Evolutionary conservation across 1,140 invertebrate genomes (phyloP).

Genomic region (Lanistes nyassanus): DNA sequence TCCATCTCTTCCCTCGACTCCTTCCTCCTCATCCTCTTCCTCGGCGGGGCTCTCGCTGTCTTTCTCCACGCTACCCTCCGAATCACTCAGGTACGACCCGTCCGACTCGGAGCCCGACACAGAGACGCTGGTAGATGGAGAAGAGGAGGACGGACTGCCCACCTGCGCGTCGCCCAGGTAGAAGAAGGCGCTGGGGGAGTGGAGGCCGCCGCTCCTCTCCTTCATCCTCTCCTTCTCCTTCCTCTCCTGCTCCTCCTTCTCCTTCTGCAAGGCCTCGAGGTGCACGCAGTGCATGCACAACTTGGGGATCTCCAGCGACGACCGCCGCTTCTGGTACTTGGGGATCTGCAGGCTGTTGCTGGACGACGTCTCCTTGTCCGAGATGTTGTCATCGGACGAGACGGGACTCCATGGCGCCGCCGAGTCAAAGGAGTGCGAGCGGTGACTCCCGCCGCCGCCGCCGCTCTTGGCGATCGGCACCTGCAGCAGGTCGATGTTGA

Average conservation of each 20-base stretch:
- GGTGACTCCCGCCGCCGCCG: constrained; percentile 29
- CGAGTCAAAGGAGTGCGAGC: constrained; percentile 45
- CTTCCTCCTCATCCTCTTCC: constrained; percentile 30
- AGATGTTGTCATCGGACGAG: constrained; percentile 51
- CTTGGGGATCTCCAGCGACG: constrained; percentile 59
- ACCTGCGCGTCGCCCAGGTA: constrained; percentile 33
- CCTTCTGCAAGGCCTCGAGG: constrained; percentile 66
- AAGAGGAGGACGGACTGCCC: background rate
- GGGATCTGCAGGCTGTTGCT: constrained; percentile 35
- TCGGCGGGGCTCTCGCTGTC: constrained; percentile 26
- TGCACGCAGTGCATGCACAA: constrained; percentile 60
- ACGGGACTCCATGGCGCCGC: constrained; percentile 34
- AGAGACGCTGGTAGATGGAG: background rate
- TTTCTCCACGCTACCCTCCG: constrained; percentile 29
- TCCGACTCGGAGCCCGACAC: constrained; percentile 18
- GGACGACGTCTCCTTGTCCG: constrained; percentile 41
- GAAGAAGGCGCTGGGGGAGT: constrained; percentile 27
- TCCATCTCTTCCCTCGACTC: background rate
- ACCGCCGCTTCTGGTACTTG: constrained; percentile 41
- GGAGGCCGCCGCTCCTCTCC: constrained; percentile 23
- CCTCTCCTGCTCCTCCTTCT: constrained; percentile 25
- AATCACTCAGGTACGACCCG: constrained; percentile 26
- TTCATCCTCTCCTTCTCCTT: constrained; percentile 26
- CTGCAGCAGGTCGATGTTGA: constrained; percentile 23
- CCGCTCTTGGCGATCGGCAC: constrained; percentile 23